Evolutionary conservation across 2,888 invertebrate genomes (phyloP), one percentile per base, ranked within the genome.

Genomic region (Perdita meconis): DNA sequence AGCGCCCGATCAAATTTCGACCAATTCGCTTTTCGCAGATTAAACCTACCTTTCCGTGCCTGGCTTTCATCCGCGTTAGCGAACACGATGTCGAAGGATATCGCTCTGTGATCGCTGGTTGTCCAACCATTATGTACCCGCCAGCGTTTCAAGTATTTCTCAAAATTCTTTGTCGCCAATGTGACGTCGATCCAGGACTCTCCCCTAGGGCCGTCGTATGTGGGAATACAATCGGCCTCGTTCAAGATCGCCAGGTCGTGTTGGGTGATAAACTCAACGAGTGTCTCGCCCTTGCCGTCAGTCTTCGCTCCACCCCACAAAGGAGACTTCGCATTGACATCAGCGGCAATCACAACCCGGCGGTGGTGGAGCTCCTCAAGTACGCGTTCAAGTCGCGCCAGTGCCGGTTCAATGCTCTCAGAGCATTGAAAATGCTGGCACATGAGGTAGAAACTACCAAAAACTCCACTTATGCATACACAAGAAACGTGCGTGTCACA

Each of bases 91-190:
- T 2, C 6, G 3, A 4, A 2, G 3, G 6, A 6, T 30, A 30
- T 30, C n/a, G n/a, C n/a, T n/a, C 53, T 55, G 16, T 57, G 57
- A 38, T 57, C 57, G 34, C 57, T 57, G n/a, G 38, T 19, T 22
- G 36, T 38, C 6, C 57, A 12, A 13, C 22, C 13, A 4, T 22
- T 16, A 19, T 38, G 38, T 10, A 57, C 57, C 22, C 12, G 16
- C 57, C 57, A 59, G 16, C 5, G 3, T 0, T 13, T 1, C 12
- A 2, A 1, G 13, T 0, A 13, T 10, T 12, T 13, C 13, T 22
- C 19, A 5, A 2, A 19, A 13, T 40, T 19, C 22, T 10, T 10
- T 30, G 16, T 34, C 16, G 10, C 57, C 6, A 59, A n/a, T 5
- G 57, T 59, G 24, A 40, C 57, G 24, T 59, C 57, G 24, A 59